Percentiles rank a stretch among this genome's conserved stretches.
phyloP scores from a whole-genome alignment of 2,888 invertebrate species.

The Parapristionchus giblindavisi region DNA sequence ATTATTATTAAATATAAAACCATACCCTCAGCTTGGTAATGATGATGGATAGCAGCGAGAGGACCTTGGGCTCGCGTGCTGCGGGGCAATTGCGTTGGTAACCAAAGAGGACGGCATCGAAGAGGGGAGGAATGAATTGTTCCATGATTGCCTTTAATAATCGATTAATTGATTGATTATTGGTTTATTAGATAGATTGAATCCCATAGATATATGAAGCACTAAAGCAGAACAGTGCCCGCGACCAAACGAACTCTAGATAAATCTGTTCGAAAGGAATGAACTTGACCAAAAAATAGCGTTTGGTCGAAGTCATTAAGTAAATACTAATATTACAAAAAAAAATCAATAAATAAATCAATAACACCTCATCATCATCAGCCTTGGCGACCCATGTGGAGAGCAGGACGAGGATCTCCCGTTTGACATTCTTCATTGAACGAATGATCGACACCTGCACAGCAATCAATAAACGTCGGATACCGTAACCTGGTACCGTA shows the following conservation, averaged over 20 bases:
- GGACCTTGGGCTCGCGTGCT: constrained; percentile 96
- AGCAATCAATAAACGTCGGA: too few species aligned
- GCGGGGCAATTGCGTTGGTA: constrained; percentile 95
- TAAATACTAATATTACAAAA: constrained; percentile 9
- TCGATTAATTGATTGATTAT: too few species aligned
- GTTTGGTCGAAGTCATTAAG: too few species aligned
- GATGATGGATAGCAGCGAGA: constrained; percentile 72
- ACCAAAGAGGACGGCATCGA: constrained; percentile 94
- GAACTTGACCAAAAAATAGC: too few species aligned
- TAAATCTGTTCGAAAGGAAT: too few species aligned
- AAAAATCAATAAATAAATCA: too few species aligned
- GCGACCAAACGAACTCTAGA: too few species aligned
- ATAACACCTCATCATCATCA: constrained; percentile 84
- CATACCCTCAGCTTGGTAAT: constrained; percentile 61
- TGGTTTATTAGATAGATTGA: too few species aligned
- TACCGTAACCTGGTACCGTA: neutral
- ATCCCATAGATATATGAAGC: too few species aligned
- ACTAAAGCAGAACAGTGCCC: too few species aligned
- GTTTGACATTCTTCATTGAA: constrained; percentile 97
- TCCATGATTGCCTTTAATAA: constrained; percentile 84
- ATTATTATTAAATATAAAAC: too few species aligned
- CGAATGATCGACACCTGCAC: constrained; percentile 77
- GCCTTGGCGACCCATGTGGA: constrained; percentile 94
- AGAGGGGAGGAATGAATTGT: constrained; percentile 94
- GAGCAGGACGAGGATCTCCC: constrained; percentile 95